Conservation (phyloP, 2,888 invertebrate genomes). For the Octodonta nipae region DNA sequence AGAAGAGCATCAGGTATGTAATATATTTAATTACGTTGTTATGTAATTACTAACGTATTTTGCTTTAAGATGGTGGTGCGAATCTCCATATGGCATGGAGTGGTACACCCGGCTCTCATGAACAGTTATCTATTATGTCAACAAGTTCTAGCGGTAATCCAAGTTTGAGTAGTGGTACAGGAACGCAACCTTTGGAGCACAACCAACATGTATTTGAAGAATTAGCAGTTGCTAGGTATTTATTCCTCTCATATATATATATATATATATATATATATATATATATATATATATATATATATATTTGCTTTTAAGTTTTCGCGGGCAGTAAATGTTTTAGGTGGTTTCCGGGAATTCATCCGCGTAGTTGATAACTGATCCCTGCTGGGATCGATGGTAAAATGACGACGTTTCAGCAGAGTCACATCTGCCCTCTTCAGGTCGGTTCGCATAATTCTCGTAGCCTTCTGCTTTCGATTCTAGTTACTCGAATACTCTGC, state of each 20-base stretch:
- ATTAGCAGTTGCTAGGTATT: conserved; percentile 39
- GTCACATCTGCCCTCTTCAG: no score
- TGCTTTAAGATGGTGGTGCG: conserved; percentile 67
- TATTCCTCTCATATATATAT: neutral
- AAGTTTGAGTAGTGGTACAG: conserved; percentile 33
- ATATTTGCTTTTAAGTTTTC: no score
- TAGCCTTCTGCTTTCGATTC: no score
- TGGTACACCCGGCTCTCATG: conserved; percentile 33
- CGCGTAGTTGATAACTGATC: no score
- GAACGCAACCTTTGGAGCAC: conserved; percentile 37
- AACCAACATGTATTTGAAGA: conserved; percentile 36
- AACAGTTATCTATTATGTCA: conserved; percentile 37
- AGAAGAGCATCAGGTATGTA: conserved; percentile 71
- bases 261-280: no score
- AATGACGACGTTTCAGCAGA: no score
- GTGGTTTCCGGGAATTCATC: no score
- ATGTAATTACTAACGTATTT: no score
- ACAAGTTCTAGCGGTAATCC: conserved; percentile 38
- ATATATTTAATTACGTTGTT: neutral
- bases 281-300: neutral
- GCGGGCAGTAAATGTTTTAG: no score
- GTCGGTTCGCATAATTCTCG: no score
- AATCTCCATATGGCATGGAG: conserved; percentile 63
- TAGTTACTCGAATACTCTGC: neutral
- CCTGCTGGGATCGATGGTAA: no score